Base-by-base conservation (phyloP, 2,113 vertebrate genomes). In the Ahaetulla prasina region DNA sequence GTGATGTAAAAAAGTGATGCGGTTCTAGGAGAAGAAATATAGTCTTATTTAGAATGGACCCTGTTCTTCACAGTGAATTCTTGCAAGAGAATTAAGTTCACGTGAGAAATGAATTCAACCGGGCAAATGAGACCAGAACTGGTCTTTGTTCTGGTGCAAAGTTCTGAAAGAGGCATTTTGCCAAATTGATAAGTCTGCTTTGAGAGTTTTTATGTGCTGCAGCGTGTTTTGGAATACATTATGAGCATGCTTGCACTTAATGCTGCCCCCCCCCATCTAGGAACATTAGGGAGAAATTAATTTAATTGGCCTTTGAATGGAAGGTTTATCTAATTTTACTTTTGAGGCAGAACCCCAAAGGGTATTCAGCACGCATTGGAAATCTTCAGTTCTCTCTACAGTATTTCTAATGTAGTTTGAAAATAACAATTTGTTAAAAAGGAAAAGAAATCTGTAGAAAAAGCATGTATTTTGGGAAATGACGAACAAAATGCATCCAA, bases 1-100 rank as follows among this genome's bases (percentile, higher is more conserved):
- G 94, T 54, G 22, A 93, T 91, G 68, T 20, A 91, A 18, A 45
- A 39, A 39, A 95, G 92, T 22, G 43, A 80, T 90, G 92, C 91
- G 94, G 60, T 96, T 97, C 96, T 95, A 93, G 57, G 16, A 84
- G 30, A 93, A 95, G 68, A 94, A 96, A 96, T 68, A 60, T 90
- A 84, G 94, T 22, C 74, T 91, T 9, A 95, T 87, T 96, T 94
- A 89, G 93, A 92, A 95, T 5, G 89, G 74, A 88, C 91, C 93
- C 80, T 27, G 92, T n/a, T 68, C 45, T 43, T 85, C 47, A 8
- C 25, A 54, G 47, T 12, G 3, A 91, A 45, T 10, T 20, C 89
- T 60, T 93, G 54, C 54, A 86, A 84, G 57, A 50, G 18, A 0
- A 68, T 92, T 88, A 91, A 47, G 90, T 49, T n/a, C 35, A 91